Base-by-base conservation (phyloP, 2,797 vertebrate species). In the Smutsia temminckii region DNA sequence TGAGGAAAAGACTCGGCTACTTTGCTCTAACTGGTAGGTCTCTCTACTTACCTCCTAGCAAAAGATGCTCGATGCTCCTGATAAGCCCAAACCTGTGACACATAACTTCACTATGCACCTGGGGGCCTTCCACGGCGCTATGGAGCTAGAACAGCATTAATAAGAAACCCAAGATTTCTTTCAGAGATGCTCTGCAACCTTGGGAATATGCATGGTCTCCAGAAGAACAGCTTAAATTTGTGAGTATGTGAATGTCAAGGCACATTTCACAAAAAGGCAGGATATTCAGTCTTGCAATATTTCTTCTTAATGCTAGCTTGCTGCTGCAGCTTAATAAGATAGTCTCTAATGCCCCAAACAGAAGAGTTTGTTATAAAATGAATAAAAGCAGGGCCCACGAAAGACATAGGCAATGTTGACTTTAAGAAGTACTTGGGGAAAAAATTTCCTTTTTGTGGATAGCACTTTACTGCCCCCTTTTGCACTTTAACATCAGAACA, bases 381-480 rank as follows among this genome's bases (percentile, higher is more conserved):
- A 4, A 13, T 71, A 64, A 59, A n/a, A 96, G 97, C 94, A 90
- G 69, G 89, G 12, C 29, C 83, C 89, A 91, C 29, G 90, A 61
- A 84, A 92, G 97, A 97, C 96, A 71, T 1, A 21, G 72, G 78
- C 84, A 93, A 77, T 46, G 95, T 97, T 40, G 84, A 77, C 85
- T 96, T 66, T 63, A 59, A 95, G 97, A 95, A 97, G 63, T 23
- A 79, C 72, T 95, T 78, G 86, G 92, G 79, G 95, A 97, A 95
- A 94, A 81, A 27, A 6, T 51, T 94, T 91, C 81, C 57, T 34
- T 97, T 97, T 94, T 97, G 97, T 98, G 97, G 97, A 98, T 91
- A 98, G 98, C 98, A 97, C 98, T 98, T 98, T 98, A 98, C 98
- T 98, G 98, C 98, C 98, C 98, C 98, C 98, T 98, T 98, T 98